Conservation (phyloP, 2,113 vertebrate genomes). For the Isurus oxyrinchus region DNA sequence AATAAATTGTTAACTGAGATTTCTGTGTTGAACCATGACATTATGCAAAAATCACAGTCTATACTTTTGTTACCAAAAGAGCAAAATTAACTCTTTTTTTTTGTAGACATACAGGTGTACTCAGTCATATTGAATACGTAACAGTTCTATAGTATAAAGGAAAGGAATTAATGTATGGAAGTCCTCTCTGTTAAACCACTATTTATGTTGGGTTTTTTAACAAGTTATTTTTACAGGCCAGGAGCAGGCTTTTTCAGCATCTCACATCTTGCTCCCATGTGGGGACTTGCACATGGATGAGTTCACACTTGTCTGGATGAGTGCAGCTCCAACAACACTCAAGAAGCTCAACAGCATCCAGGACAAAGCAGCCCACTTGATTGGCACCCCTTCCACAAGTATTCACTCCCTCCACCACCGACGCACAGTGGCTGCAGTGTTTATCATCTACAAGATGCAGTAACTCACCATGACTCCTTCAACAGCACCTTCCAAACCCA, state of each 20-base stretch:
- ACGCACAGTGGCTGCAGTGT: too few relatives aligned
- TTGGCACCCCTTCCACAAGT: too few relatives aligned
- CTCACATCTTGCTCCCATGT: not conserved
- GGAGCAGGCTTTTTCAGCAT: not conserved
- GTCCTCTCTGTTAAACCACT: not conserved
- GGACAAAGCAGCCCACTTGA: too few relatives aligned
- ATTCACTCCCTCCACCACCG: too few relatives aligned
- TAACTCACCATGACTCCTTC: too few relatives aligned
- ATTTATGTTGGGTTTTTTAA: not conserved
- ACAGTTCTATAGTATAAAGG: not conserved
- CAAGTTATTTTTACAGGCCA: not conserved
- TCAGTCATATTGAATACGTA: not conserved
- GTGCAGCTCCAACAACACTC: too few relatives aligned
- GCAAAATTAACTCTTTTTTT: not conserved
- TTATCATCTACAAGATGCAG: too few relatives aligned
- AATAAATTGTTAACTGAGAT: not conserved
- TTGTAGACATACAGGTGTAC: not conserved
- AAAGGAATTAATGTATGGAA: not conserved
- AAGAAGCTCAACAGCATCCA: too few relatives aligned
- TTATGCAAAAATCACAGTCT: not conserved
- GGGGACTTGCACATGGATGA: not conserved
- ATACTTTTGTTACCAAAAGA: not conserved
- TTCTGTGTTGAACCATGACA: not conserved
- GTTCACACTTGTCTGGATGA: too few relatives aligned
- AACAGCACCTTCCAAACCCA: too few relatives aligned